Evolutionary conservation across 2,888 invertebrate species (phyloP).

Genomic region (Andrena praecox): DNA sequence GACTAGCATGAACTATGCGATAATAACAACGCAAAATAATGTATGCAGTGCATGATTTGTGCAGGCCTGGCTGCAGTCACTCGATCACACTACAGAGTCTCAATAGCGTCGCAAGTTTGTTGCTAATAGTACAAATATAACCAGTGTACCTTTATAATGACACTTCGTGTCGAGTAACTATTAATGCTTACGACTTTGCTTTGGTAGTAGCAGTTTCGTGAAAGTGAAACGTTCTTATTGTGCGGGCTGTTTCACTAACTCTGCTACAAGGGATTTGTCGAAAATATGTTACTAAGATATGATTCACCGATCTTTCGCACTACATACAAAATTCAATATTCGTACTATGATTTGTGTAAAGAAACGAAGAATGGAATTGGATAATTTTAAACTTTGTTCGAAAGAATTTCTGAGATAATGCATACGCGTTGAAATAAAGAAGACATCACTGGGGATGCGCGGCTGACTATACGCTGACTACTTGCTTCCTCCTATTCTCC

Average conservation of each 20-base stretch:
- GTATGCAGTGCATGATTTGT: slow-evolving; percentile 60
- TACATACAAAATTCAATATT: too few species aligned
- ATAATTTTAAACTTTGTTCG: neutral
- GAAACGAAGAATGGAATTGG: neutral
- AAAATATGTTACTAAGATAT: neutral
- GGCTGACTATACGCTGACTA: too few species aligned
- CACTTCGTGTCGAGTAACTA: neutral
- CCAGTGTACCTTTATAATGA: neutral
- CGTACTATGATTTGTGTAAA: too few species aligned
- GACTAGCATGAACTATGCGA: slow-evolving; percentile 68
- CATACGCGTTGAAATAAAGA: neutral
- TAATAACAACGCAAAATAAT: slow-evolving; percentile 62
- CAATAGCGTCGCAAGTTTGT: neutral
- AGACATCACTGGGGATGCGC: too few species aligned
- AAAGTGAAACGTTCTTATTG: neutral
- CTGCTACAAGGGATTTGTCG: neutral
- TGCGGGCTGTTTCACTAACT: neutral
- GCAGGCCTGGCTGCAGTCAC: slow-evolving; percentile 38
- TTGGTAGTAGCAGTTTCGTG: too few species aligned
- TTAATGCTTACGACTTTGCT: neutral
- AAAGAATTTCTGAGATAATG: neutral
- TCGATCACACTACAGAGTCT: slow-evolving; percentile 6
- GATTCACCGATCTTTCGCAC: too few species aligned
- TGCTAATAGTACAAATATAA: neutral
- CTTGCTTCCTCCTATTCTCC: too few species aligned